Conservation (phyloP, 2,888 invertebrate species). For the Heteromyza rotundicornis region DNA sequence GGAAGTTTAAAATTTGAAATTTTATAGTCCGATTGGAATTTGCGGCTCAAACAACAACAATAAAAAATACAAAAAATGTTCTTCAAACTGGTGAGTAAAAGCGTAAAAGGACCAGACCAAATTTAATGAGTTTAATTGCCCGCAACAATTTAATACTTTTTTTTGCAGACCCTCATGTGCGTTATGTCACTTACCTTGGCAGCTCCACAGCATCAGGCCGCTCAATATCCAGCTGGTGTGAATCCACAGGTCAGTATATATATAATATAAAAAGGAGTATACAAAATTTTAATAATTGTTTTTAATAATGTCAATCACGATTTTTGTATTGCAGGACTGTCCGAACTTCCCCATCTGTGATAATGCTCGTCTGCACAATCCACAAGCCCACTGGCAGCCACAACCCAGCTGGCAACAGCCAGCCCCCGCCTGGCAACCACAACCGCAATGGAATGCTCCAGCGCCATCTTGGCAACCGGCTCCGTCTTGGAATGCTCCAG, state of each 20-base stretch:
- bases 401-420: slow-evolving; percentile 47
- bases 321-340: too few relatives aligned
- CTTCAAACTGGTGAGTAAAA: slow-evolving; percentile 60
- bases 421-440: slow-evolving; percentile 35
- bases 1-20: slow-evolving; percentile 61
- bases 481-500: slow-evolving; percentile 52
- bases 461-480: slow-evolving; percentile 38
- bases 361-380: slow-evolving; percentile 62
- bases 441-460: slow-evolving; percentile 38
- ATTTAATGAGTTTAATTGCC: too few relatives aligned
- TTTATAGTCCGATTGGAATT: slow-evolving; percentile 61
- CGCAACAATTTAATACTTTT: not conserved
- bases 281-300: too few relatives aligned
- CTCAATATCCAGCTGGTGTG: slow-evolving; percentile 64
- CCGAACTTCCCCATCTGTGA: slow-evolving; percentile 65
- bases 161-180: slow-evolving; percentile 50
- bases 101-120: not conserved
- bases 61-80: slow-evolving; percentile 49
- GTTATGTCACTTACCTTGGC: slow-evolving; percentile 55
- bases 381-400: slow-evolving; percentile 55
- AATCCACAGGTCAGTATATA: too few relatives aligned
- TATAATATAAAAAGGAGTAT: too few relatives aligned
- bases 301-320: too few relatives aligned
- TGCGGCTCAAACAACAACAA: slow-evolving; percentile 31
- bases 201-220: slow-evolving; percentile 61